Percentiles rank a stretch among this genome's conserved stretches.
Conservation (phyloP, 2,797 vertebrate species). For the Glyptemys insculpta region DNA sequence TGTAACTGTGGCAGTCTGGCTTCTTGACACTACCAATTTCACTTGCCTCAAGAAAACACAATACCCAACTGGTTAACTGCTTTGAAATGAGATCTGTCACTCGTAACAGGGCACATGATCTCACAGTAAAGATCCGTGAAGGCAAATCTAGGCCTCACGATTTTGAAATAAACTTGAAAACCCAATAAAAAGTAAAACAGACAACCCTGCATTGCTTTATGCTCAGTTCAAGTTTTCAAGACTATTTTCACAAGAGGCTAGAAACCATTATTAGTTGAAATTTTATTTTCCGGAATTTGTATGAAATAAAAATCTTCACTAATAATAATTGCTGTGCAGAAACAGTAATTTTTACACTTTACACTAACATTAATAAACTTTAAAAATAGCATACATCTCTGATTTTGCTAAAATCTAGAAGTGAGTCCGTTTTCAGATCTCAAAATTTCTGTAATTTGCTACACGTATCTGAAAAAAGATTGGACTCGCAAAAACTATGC, state of each 20-base stretch:
- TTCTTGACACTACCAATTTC: neutral
- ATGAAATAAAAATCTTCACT: neutral
- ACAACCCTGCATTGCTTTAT: neutral
- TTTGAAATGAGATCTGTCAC: neutral
- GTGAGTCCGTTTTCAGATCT: fast-evolving
- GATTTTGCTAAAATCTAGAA: neutral
- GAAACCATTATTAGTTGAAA: neutral
- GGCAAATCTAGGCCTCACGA: neutral
- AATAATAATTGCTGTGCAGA: neutral
- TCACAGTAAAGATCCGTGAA: neutral
- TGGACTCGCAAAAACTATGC: neutral
- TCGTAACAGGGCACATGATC: no score
- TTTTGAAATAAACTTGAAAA: neutral
- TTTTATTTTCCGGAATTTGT: neutral
- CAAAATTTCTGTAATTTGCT: neutral
- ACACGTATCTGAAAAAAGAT: fast-evolving
- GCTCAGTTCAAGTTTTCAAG: neutral
- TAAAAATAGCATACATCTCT: neutral
- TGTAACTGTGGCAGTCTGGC: neutral
- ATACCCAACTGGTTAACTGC: neutral
- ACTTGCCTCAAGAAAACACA: neutral
- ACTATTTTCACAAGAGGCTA: neutral
- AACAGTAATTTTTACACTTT: neutral
- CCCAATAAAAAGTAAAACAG: neutral
- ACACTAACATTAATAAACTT: neutral